These are phyloP conservation scores for Gulo gulo DNA, from an alignment of 2,113 vertebrate species.

Conservation along the genomic window DNA sequence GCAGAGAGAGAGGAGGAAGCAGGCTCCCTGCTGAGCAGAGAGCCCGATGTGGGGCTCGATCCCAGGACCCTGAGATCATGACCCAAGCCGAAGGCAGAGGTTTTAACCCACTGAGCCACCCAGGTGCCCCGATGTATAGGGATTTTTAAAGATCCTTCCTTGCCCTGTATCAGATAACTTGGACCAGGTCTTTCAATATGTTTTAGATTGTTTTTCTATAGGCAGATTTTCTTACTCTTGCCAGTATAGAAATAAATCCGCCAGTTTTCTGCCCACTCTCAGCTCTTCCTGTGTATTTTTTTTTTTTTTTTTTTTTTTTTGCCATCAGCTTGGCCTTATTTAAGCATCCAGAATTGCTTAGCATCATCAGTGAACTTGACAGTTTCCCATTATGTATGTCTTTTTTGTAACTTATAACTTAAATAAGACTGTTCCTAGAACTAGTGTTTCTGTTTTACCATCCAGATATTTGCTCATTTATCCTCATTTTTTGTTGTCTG, in stretches of 20 bases:
- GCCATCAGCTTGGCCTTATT: not conserved
- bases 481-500: constrained; percentile 11
- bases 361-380: not conserved
- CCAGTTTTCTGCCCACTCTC: not conserved
- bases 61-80: too few relatives aligned
- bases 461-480: constrained; percentile 7
- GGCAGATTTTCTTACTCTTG: constrained; percentile 13
- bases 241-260: not conserved
- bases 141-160: not conserved
- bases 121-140: too few relatives aligned
- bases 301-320: not conserved
- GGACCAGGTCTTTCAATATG: not conserved
- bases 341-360: not conserved
- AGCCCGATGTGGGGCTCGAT: too few relatives aligned
- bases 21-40: too few relatives aligned
- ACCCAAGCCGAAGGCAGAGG: too few relatives aligned
- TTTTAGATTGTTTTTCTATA: constrained; percentile 32
- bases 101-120: too few relatives aligned
- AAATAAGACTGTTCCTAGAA: constrained; percentile 18
- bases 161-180: not conserved
- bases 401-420: constrained; percentile 38
- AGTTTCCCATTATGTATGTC: not conserved
- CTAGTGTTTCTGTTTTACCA: not conserved
- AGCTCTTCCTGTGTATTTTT: not conserved
- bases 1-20: too few relatives aligned